A percentile compares a stretch with the other conserved stretches of the same genome.
Conservation (phyloP, 2,888 invertebrate species). For the Meghimatium bilineatum region DNA sequence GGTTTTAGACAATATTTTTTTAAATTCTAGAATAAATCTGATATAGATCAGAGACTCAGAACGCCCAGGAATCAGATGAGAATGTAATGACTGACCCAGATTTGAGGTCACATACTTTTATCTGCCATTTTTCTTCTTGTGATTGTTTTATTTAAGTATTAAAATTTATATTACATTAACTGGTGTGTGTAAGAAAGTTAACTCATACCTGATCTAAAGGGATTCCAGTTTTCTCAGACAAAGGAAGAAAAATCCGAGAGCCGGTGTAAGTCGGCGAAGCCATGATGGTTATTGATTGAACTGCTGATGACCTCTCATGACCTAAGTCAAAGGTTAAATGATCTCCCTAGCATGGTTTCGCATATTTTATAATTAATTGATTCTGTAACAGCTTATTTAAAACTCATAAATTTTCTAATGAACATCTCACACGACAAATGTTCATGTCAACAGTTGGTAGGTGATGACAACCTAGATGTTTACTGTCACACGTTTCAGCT, state of each 20-base stretch:
- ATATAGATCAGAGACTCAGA: no score
- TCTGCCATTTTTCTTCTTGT: background rate
- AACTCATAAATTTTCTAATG: no score
- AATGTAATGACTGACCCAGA: no score
- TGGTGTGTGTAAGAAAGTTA: background rate
- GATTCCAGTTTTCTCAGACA: constrained; percentile 18
- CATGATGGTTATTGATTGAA: constrained; percentile 36
- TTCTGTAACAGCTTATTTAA: no score
- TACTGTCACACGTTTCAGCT: no score
- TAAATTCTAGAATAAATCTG: no score
- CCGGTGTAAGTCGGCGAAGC: constrained; percentile 39
- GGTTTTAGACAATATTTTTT: no score
- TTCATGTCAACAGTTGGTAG: no score
- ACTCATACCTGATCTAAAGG: constrained; percentile 34
- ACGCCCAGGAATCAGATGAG: no score
- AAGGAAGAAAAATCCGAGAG: constrained; percentile 3
- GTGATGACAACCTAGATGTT: no score
- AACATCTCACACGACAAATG: no score
- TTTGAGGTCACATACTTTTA: no score
- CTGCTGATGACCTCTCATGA: constrained; percentile 14
- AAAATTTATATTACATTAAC: background rate
- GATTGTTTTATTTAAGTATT: background rate
- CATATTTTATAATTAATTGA: background rate
- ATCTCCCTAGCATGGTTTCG: background rate
- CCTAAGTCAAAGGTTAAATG: constrained; percentile 11